A percentile compares a stretch with the other conserved stretches of the same genome.
These are phyloP conservation scores for Spilogale gracilis DNA, from an alignment of 2,113 vertebrate species.

Conservation along the genomic window DNA sequence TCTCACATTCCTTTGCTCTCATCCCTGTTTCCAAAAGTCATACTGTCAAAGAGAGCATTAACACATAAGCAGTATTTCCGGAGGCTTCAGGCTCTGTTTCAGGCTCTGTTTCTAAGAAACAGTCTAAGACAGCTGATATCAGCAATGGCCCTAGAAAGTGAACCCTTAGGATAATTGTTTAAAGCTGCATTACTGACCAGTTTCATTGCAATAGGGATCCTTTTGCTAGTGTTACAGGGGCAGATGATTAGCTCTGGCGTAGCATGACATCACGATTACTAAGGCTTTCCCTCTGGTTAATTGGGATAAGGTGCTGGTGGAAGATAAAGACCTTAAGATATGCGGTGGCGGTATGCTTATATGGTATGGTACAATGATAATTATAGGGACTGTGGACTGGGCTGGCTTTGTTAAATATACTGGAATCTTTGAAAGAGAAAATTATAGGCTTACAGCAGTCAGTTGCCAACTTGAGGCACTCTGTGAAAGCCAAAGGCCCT, in stretches of 20 bases:
- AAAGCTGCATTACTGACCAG: neutral
- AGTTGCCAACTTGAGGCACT: neutral
- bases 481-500: neutral
- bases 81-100: neutral
- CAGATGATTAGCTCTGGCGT: neutral
- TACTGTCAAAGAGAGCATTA: neutral
- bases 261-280: neutral
- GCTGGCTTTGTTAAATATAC: neutral
- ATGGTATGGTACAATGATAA: neutral
- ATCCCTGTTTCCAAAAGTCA: neutral
- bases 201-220: neutral
- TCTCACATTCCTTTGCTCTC: neutral
- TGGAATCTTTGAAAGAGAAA: constrained; percentile 37
- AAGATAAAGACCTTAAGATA: constrained; percentile 18
- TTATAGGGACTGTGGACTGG: neutral
- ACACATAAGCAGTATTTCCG: too few species aligned
- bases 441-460: neutral
- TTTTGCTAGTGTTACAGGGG: neutral
- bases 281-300: neutral
- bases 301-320: neutral
- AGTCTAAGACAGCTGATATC: neutral
- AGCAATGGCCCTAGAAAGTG: neutral
- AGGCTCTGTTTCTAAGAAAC: neutral
- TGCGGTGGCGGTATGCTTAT: neutral
- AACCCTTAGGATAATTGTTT: neutral